phyloP scores from a whole-genome alignment of 2,888 invertebrate genomes.

The Drosophila neoperkinsi region DNA sequence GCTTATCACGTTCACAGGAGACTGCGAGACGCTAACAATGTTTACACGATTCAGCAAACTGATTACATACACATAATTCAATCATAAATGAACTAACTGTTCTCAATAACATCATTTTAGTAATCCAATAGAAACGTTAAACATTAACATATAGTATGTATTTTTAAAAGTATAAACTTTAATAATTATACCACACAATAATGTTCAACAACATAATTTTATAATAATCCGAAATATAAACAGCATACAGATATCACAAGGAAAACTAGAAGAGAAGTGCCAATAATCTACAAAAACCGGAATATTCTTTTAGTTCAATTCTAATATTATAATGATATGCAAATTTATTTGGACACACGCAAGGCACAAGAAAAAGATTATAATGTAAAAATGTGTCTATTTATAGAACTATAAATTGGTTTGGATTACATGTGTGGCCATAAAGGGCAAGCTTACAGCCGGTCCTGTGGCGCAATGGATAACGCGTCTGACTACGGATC shows the following conservation, averaged over 20 bases:
- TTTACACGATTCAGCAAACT: conserved; percentile 58
- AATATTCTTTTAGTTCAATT: conserved; percentile 19
- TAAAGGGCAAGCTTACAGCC: rapidly evolving
- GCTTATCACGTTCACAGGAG: conserved; percentile 79
- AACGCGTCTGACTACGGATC: conserved; percentile 85
- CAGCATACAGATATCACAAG: neutral
- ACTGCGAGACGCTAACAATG: conserved; percentile 67
- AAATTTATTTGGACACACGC: conserved; percentile 34
- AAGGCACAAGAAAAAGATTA: conserved; percentile 9
- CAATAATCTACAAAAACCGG: no score
- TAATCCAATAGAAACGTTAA: neutral
- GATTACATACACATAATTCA: neutral
- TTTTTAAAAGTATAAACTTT: neutral
- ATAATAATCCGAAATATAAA: neutral
- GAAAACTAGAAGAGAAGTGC: neutral
- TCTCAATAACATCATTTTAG: neutral
- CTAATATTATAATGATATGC: conserved; percentile 39
- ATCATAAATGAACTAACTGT: neutral
- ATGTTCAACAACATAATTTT: neutral
- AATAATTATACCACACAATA: neutral
- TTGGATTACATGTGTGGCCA: neutral
- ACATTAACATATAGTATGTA: neutral
- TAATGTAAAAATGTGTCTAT: conserved; percentile 21
- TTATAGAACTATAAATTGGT: conserved; percentile 9
- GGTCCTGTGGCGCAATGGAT: conserved; percentile 84